Base-by-base conservation (phyloP, 2,888 invertebrate species). In the Asteroscopus sphinx region DNA sequence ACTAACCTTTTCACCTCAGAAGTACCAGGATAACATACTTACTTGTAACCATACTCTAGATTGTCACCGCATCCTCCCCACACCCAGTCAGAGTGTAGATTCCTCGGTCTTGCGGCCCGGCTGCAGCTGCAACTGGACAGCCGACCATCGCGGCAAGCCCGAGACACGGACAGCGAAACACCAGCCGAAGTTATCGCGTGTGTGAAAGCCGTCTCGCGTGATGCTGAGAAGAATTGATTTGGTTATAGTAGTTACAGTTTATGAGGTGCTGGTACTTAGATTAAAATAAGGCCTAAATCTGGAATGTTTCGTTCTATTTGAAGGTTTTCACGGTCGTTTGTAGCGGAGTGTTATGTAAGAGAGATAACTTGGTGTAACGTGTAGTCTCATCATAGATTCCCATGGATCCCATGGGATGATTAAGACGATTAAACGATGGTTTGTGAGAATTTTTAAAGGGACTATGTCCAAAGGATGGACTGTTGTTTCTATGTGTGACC, bases 1-100 rank as follows among this genome's bases (percentile, higher is more conserved):
- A 21, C 21, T 52, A 46, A 59, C 59, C 45, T 25, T 39, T 58
- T 55, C 44, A 60, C 47, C 40, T 33, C 66, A 52, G 37, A 54
- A 39, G 51, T 65, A 73, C 68, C 33, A 74, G 70, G 74, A 47
- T 3, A 40, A 6, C 52, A 76, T 61, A 74, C 68, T 96, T 89
- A 98, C 97, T 97, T 97, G 95, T 98, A 98, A 59, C 98, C 98
- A 88, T 99, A 99, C 88, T 99, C 98, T 55, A 99, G 96, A 92
- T 99, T 98, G 89, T 99, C 99, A 0, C 99, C 99, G 81, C 99
- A 99, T 17, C 99, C 99, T 26, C 99, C 99, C 99, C 99, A 99
- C 42, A 98, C 97, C 99, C 99, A 99, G 83, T 99, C 98, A 52
- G 96, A 95, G 77, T 97, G 97, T 53, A 99, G 94, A 84, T 97